Evolutionary conservation across 2,113 vertebrate genomes (phyloP).

Genomic region (Sapayoa aenigma): DNA sequence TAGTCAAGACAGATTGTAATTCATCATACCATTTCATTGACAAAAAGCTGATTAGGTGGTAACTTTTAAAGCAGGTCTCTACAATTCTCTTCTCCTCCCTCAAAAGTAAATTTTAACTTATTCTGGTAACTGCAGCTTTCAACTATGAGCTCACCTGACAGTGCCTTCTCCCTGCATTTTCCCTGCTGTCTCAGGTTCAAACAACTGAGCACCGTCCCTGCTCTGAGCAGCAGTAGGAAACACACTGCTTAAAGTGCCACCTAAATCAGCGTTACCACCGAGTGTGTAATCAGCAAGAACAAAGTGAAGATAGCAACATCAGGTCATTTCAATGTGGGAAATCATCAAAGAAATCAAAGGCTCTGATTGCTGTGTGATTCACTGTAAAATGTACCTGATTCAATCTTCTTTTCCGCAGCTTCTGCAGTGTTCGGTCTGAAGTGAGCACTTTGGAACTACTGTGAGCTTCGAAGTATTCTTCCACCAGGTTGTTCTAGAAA

Average conservation of each 20-base stretch:
- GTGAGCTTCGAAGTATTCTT: conserved; percentile 97
- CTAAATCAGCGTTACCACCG: background rate
- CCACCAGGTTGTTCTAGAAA: conserved; percentile 82
- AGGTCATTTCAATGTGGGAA: background rate
- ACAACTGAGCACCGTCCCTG: background rate
- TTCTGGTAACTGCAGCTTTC: background rate
- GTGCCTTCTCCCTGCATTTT: background rate
- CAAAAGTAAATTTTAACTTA: background rate
- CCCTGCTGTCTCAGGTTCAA: background rate
- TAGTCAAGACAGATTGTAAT: background rate
- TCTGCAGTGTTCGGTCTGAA: conserved; percentile 91
- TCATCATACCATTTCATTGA: background rate
- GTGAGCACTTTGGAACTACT: conserved; percentile 93
- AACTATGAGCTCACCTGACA: background rate
- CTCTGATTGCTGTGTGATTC: background rate
- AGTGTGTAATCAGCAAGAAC: background rate
- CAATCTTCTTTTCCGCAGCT: conserved; percentile 83
- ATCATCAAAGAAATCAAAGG: background rate
- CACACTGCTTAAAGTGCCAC: background rate
- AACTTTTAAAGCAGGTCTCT: background rate
- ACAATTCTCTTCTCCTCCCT: background rate
- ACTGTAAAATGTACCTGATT: conserved; percentile 79
- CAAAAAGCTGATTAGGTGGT: background rate
- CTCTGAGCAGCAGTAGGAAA: background rate
- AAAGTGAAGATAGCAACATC: background rate